These are phyloP conservation scores for Myotis lucifugus DNA, from an alignment of 2,113 vertebrate species.

Conservation along the genomic window DNA sequence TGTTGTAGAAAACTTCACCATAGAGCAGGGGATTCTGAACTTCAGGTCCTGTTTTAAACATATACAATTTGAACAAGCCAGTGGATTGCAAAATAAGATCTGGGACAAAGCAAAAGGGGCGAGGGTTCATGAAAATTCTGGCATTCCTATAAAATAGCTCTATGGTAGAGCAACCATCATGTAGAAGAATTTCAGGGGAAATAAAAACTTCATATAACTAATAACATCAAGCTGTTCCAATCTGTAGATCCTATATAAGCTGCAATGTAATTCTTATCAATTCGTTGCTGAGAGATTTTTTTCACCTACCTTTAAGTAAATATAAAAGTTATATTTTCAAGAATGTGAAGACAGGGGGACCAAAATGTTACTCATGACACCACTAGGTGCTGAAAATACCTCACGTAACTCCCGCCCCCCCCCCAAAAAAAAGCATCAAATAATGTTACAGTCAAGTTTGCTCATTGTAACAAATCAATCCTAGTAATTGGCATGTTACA, in stretches of 20 bases:
- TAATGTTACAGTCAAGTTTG: slow-evolving; percentile 76
- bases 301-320: slow-evolving; percentile 43
- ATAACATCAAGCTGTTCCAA: slow-evolving; percentile 50
- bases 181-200: background rate
- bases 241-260: slow-evolving; percentile 40
- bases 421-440: slow-evolving; percentile 71
- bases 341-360: slow-evolving; percentile 42
- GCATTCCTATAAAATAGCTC: slow-evolving; percentile 54
- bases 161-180: background rate
- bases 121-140: slow-evolving; percentile 32
- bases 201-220: slow-evolving; percentile 36
- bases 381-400: slow-evolving; percentile 69
- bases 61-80: slow-evolving; percentile 66
- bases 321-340: slow-evolving; percentile 59
- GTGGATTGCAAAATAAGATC: slow-evolving; percentile 44
- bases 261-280: slow-evolving; percentile 34
- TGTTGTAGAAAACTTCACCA: slow-evolving; percentile 68
- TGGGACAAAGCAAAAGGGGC: slow-evolving; percentile 59
- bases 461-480: slow-evolving; percentile 79
- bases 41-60: slow-evolving; percentile 68
- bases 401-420: background rate
- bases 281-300: slow-evolving; percentile 39
- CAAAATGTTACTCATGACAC: slow-evolving; percentile 72
- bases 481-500: slow-evolving; percentile 74
- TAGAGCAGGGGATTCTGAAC: slow-evolving; percentile 60